Conservation (phyloP, 2,797 vertebrate species). For the Enteromius unitaeniatus region DNA sequence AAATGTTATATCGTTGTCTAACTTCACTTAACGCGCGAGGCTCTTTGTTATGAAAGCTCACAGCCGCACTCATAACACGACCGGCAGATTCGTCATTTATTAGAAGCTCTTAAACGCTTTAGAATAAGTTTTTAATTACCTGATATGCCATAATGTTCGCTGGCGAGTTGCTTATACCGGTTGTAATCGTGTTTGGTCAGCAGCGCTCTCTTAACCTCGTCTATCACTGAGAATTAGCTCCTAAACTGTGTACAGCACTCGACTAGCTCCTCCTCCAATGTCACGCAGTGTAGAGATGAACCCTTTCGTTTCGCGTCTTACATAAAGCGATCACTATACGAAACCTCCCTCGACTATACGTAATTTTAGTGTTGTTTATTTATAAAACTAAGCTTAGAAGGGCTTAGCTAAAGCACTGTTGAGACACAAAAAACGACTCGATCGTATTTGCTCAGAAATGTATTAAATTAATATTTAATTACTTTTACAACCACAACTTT, state of each 20-base stretch:
- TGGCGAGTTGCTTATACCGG: not conserved
- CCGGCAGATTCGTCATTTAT: slow-evolving; percentile 20
- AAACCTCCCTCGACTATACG: not conserved
- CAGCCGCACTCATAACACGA: not conserved
- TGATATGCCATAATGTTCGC: slow-evolving; percentile 24
- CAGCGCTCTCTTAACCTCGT: not conserved
- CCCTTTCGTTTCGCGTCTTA: not conserved
- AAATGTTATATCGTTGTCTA: not conserved
- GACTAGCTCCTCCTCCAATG: not conserved
- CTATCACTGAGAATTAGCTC: not conserved
- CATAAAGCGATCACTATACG: not conserved
- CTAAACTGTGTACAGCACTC: not conserved
- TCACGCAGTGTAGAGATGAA: not conserved
- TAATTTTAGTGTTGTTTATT: not conserved
- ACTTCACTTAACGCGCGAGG: too few relatives aligned
- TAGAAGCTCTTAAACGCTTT: too few relatives aligned
- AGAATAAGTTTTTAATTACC: slow-evolving; percentile 36
- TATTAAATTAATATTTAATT: slow-evolving; percentile 87
- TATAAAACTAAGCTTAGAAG: not conserved
- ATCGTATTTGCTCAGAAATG: slow-evolving; percentile 69
- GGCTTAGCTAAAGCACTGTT: not conserved
- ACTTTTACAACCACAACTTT: slow-evolving; percentile 83
- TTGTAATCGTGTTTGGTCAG: not conserved
- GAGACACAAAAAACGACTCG: not conserved
- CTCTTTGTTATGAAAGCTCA: slow-evolving; percentile 47